Percentiles rank a stretch among this genome's conserved stretches.
Evolutionary conservation across 2,797 vertebrate species (phyloP).

Genomic region (Sus cebifrons): DNA sequence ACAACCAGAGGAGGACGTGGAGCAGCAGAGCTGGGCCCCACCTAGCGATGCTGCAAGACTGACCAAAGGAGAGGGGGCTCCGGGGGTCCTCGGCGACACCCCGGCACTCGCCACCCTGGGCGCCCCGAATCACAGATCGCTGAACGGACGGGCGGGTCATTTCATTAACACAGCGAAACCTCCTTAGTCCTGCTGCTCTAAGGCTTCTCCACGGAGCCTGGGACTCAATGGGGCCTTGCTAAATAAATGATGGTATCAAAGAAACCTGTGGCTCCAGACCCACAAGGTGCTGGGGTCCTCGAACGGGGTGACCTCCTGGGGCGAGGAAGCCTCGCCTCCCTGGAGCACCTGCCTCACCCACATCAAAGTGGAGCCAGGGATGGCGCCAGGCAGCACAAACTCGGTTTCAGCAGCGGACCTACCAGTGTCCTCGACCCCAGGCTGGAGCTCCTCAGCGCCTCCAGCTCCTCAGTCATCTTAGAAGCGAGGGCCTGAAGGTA

Average conservation of each 20-base stretch:
- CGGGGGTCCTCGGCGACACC: background rate
- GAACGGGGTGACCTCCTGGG: no score
- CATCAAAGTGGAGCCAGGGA: background rate
- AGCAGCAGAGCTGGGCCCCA: accelerated
- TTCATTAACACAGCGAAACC: accelerated
- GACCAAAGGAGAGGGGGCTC: accelerated
- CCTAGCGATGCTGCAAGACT: accelerated
- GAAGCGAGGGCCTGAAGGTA: constrained; percentile 98
- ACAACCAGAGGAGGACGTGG: background rate
- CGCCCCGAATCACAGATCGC: background rate
- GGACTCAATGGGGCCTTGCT: no score
- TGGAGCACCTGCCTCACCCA: accelerated
- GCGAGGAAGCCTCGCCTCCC: background rate
- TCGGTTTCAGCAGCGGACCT: constrained; percentile 62
- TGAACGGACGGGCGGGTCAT: accelerated
- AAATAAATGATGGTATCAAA: accelerated
- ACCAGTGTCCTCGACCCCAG: constrained; percentile 96
- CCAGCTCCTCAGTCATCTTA: constrained; percentile 99
- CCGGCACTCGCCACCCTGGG: accelerated
- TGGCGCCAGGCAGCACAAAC: accelerated
- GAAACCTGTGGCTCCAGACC: accelerated
- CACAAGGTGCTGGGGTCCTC: background rate
- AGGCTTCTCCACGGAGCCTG: background rate
- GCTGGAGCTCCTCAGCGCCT: constrained; percentile 95
- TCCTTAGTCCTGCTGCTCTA: accelerated